phyloP scores from a whole-genome alignment of 2,888 invertebrate genomes.

The Acronicta alni region DNA sequence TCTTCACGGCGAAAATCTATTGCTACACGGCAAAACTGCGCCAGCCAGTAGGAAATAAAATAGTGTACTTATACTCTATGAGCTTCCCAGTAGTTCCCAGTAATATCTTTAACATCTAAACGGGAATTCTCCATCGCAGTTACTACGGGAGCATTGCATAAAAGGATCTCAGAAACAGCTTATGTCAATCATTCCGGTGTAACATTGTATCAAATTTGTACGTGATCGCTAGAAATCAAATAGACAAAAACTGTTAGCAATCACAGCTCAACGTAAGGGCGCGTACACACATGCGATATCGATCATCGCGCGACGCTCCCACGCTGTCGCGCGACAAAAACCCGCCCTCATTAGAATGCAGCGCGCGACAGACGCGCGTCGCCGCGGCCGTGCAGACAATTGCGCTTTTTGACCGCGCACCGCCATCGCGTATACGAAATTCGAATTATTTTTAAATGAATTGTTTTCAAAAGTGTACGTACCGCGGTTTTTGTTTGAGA shows the following conservation, averaged over 20 bases:
- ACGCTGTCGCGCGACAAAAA: slow-evolving; percentile 84
- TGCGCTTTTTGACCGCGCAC: slow-evolving; percentile 69
- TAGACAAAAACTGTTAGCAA: slow-evolving; percentile 21
- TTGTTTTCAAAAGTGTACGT: slow-evolving; percentile 56
- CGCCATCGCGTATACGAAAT: slow-evolving; percentile 56
- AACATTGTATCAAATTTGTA: slow-evolving; percentile 18
- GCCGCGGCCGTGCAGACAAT: slow-evolving; percentile 65
- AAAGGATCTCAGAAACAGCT: slow-evolving; percentile 12
- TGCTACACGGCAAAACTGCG: too few species aligned
- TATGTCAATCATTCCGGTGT: slow-evolving; percentile 21
- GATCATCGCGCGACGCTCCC: slow-evolving; percentile 73
- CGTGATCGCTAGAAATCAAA: slow-evolving; percentile 23
- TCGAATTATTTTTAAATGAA: slow-evolving; percentile 63
- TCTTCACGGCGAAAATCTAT: too few species aligned
- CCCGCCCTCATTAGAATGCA: slow-evolving; percentile 81
- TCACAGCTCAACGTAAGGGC: slow-evolving; percentile 46
- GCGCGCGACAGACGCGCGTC: slow-evolving; percentile 74
- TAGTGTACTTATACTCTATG: too few species aligned
- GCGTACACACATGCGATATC: slow-evolving; percentile 59
- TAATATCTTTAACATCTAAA: not conserved
- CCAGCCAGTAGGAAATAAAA: too few species aligned
- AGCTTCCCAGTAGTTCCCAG: too few species aligned
- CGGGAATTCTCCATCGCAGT: slow-evolving; percentile 6
- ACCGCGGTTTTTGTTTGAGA: slow-evolving; percentile 45
- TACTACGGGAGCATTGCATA: slow-evolving; percentile 8